Evolutionary conservation across 2,113 vertebrate genomes (phyloP).

Genomic region (Cryptomyrus ogoouensis): DNA sequence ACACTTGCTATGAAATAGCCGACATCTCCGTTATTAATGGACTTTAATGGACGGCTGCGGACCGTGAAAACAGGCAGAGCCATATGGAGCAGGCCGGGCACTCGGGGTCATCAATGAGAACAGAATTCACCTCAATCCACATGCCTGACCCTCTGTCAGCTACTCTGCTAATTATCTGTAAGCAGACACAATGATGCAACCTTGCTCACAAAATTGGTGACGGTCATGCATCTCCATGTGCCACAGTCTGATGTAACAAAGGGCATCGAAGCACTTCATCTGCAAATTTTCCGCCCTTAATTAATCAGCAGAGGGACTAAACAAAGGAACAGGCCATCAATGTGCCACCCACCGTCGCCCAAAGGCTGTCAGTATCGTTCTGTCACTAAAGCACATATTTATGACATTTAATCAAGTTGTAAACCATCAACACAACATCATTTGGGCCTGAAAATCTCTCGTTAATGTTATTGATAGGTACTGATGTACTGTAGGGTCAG

Average conservation of each 20-base stretch:
- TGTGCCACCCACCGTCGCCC: not conserved
- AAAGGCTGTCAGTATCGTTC: not conserved
- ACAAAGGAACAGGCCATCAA: not conserved
- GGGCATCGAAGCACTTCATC: not conserved
- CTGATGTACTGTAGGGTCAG: not conserved
- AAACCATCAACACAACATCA: not conserved
- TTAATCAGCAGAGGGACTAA: not conserved
- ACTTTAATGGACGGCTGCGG: slow-evolving; percentile 40
- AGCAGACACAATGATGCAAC: slow-evolving; percentile 24
- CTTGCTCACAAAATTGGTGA: slow-evolving; percentile 19
- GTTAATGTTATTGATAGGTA: not conserved
- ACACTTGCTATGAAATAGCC: slow-evolving; percentile 24
- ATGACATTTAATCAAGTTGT: not conserved
- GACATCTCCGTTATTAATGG: slow-evolving; percentile 42
- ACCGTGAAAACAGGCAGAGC: slow-evolving; percentile 25
- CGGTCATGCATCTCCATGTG: not conserved
- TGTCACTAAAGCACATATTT: not conserved
- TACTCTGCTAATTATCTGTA: slow-evolving; percentile 23
- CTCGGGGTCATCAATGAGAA: slow-evolving; percentile 16
- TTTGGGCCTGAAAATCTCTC: not conserved
- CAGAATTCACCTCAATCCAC: not conserved
- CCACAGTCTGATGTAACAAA: not conserved
- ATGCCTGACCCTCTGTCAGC: too few species aligned
- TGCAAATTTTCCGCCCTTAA: not conserved
- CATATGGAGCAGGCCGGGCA: slow-evolving; percentile 29